phyloP scores from a whole-genome alignment of 2,888 invertebrate species.

The Acleris sparsana region DNA sequence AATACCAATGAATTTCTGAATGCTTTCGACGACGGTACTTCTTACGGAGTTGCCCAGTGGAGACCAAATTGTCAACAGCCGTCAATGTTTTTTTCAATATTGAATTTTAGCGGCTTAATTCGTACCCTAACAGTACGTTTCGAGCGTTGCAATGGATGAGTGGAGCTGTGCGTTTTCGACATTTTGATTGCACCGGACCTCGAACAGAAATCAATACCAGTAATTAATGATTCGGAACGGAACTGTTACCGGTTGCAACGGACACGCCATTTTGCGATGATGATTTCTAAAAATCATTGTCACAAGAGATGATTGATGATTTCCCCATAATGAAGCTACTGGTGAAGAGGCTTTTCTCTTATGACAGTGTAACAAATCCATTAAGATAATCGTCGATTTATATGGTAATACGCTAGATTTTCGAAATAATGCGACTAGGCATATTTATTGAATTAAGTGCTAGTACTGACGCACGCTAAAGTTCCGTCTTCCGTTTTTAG shows the following conservation, averaged over 20 bases:
- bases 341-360: too few species aligned
- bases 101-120: neutral
- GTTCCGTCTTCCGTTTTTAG: slow-evolving; percentile 70
- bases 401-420: neutral
- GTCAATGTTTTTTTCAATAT: too few species aligned
- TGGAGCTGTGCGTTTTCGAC: slow-evolving; percentile 29
- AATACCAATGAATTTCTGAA: too few species aligned
- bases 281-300: neutral
- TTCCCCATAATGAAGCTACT: too few species aligned
- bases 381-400: too few species aligned
- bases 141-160: slow-evolving; percentile 27
- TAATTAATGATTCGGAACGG: slow-evolving; percentile 70
- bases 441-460: too few species aligned
- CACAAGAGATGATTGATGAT: neutral
- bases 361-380: too few species aligned
- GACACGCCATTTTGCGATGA: slow-evolving; percentile 38
- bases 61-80: too few species aligned
- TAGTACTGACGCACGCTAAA: slow-evolving; percentile 14
- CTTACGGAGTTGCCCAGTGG: too few species aligned
- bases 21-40: too few species aligned
- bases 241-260: slow-evolving; percentile 62
- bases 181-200: slow-evolving; percentile 36
- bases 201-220: slow-evolving; percentile 57
- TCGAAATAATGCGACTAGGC: too few species aligned
- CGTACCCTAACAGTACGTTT: slow-evolving; percentile 11